A percentile compares a stretch with the other conserved stretches of the same genome.
Evolutionary conservation across 2,797 vertebrate genomes (phyloP).

Genomic region (Strix occidentalis): DNA sequence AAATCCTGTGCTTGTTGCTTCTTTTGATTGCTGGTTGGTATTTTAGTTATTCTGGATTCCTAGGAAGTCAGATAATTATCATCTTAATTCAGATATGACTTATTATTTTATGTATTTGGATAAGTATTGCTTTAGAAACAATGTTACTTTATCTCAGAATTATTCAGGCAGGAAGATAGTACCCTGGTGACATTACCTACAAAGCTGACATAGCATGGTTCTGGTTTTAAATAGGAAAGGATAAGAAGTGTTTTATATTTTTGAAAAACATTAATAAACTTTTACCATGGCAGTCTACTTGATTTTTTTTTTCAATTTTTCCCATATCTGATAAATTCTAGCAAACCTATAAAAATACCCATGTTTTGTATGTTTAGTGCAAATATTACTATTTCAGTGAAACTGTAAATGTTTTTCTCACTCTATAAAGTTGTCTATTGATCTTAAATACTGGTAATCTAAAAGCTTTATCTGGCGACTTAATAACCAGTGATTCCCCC

Average conservation of each 20-base stretch:
- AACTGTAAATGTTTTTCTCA: not conserved
- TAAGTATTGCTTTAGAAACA: not conserved
- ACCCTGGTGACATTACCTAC: not conserved
- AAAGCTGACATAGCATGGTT: not conserved
- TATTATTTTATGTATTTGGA: not conserved
- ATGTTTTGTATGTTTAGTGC: not conserved
- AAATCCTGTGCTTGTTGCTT: slow-evolving; percentile 4
- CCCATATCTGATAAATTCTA: not conserved
- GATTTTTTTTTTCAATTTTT: not conserved
- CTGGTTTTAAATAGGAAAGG: not conserved
- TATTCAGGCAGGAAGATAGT: not conserved
- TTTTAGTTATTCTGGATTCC: not conserved
- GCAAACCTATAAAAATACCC: not conserved
- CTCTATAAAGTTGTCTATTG: not conserved
- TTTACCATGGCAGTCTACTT: not conserved
- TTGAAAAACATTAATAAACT: not conserved
- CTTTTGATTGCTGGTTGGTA: not conserved
- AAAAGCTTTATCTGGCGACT: not conserved
- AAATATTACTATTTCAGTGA: not conserved
- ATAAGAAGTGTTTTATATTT: not conserved
- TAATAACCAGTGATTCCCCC: not conserved
- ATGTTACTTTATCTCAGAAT: not conserved
- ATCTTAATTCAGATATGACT: not conserved
- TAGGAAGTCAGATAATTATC: not conserved
- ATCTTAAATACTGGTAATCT: not conserved